These are phyloP conservation scores for Ochotona princeps DNA, from an alignment of 2,113 vertebrate species.

Conservation along the genomic window DNA sequence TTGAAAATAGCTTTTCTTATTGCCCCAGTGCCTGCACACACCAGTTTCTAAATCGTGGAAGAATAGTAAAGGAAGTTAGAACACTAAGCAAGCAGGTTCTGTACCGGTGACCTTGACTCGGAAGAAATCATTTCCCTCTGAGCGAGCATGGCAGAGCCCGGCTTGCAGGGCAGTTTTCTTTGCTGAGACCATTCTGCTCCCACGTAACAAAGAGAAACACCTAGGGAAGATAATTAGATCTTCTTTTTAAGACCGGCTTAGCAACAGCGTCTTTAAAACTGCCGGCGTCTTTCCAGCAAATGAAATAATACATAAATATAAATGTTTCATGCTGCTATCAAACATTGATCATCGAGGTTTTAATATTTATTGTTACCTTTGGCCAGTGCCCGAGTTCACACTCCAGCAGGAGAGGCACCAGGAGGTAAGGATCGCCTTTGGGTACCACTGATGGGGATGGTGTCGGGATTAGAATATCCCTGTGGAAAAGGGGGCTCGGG, in stretches of 20 bases:
- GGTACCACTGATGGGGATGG: slow-evolving; percentile 84
- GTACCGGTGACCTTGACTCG: slow-evolving; percentile 78
- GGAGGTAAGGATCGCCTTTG: slow-evolving; percentile 83
- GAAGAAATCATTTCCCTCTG: slow-evolving; percentile 72
- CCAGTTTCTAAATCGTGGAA: slow-evolving; percentile 78
- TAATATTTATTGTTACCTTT: slow-evolving; percentile 89
- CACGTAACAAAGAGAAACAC: slow-evolving; percentile 68
- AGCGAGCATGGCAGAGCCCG: slow-evolving; percentile 41
- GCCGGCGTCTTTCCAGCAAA: slow-evolving; percentile 71
- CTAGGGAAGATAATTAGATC: slow-evolving; percentile 77
- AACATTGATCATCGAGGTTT: slow-evolving; percentile 88
- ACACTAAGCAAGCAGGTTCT: slow-evolving; percentile 74
- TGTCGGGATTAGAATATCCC: slow-evolving; percentile 75
- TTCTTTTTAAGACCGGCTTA: slow-evolving; percentile 72
- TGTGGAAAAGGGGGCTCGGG: slow-evolving; percentile 75
- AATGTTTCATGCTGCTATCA: slow-evolving; percentile 87
- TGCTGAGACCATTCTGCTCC: background rate
- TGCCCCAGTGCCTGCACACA: slow-evolving; percentile 68
- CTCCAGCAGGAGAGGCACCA: slow-evolving; percentile 70
- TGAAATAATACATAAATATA: slow-evolving; percentile 82
- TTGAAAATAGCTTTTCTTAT: slow-evolving; percentile 80
- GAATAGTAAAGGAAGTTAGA: slow-evolving; percentile 68
- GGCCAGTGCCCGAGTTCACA: slow-evolving; percentile 84
- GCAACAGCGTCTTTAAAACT: slow-evolving; percentile 74
- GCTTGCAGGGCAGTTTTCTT: slow-evolving; percentile 57